Evolutionary conservation across 2,113 vertebrate species (phyloP).

Genomic region (Panthera leo): DNA sequence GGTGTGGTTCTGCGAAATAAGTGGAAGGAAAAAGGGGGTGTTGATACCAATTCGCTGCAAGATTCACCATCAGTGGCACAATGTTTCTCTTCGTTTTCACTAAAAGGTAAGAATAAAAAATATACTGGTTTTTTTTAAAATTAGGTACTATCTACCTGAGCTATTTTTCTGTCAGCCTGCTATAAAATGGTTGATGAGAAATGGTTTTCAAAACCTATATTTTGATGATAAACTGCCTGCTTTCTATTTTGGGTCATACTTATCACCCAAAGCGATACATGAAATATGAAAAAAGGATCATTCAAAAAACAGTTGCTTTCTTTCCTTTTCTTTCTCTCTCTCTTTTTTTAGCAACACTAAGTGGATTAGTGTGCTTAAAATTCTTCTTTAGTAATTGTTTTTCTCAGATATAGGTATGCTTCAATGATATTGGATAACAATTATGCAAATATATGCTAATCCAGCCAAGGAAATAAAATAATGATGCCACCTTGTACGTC

Average conservation of each 20-base stretch:
- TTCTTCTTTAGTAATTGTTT: conserved; percentile 51
- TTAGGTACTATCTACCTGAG: not conserved
- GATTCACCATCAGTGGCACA: not conserved
- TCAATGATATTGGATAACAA: not conserved
- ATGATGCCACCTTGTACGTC: not conserved
- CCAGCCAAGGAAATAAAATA: conserved; percentile 30
- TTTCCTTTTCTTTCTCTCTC: not conserved
- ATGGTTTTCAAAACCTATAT: not conserved
- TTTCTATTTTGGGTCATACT: not conserved
- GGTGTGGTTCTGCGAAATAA: not conserved
- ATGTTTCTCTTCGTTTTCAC: not conserved
- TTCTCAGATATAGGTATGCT: conserved; percentile 35
- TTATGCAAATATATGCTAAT: conserved; percentile 48
- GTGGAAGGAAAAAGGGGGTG: not conserved
- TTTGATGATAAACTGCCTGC: not conserved
- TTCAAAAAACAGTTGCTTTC: not conserved
- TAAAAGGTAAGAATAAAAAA: conserved; percentile 27
- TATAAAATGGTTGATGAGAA: not conserved
- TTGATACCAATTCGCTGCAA: not conserved
- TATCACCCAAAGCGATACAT: not conserved
- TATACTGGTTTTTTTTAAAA: not conserved
- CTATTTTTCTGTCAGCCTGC: not conserved
- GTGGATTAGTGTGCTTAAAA: not conserved
- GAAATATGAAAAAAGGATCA: not conserved
- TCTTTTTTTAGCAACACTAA: not conserved